Evolutionary conservation across 2,888 invertebrate species (phyloP).

Genomic region (Noctua fimbriata): DNA sequence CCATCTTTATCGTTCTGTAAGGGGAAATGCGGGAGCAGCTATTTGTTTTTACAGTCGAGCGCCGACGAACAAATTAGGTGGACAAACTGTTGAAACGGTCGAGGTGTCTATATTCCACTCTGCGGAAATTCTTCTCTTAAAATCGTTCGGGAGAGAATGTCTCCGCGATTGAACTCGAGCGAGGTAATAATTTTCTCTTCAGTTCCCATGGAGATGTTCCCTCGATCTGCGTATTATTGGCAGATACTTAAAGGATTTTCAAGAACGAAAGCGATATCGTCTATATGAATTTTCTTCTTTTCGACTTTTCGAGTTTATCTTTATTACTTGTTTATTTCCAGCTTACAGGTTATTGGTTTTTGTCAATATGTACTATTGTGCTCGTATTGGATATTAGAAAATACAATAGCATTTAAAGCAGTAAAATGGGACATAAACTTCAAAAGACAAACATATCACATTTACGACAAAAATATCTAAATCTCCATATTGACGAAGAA

Average conservation of each 20-base stretch:
- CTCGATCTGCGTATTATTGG: constrained; percentile 83
- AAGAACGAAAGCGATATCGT: constrained; percentile 73
- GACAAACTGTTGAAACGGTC: constrained; percentile 89
- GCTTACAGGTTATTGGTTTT: constrained; percentile 47
- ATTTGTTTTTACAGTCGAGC: constrained; percentile 90
- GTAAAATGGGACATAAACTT: constrained; percentile 18
- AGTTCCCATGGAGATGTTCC: constrained; percentile 78
- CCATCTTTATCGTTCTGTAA: constrained; percentile 83
- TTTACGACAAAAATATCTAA: constrained; percentile 24
- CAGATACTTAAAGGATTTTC: constrained; percentile 79
- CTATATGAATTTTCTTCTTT: constrained; percentile 65
- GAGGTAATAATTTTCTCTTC: constrained; percentile 86
- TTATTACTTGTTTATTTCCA: constrained; percentile 53
- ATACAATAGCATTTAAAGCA: constrained; percentile 15
- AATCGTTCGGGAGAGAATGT: constrained; percentile 82
- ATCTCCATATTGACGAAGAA: constrained; percentile 37
- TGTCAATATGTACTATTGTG: constrained; percentile 38
- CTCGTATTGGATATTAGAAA: constrained; percentile 30
- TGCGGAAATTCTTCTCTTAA: constrained; percentile 86
- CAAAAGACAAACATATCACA: no score
- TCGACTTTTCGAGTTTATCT: constrained; percentile 49
- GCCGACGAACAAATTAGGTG: constrained; percentile 90
- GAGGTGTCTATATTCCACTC: constrained; percentile 89
- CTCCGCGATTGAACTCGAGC: constrained; percentile 82
- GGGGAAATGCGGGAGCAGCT: constrained; percentile 85